These are phyloP conservation scores for Octopus sinensis DNA, from an alignment of 1,140 invertebrate genomes.

Conservation along the genomic window DNA sequence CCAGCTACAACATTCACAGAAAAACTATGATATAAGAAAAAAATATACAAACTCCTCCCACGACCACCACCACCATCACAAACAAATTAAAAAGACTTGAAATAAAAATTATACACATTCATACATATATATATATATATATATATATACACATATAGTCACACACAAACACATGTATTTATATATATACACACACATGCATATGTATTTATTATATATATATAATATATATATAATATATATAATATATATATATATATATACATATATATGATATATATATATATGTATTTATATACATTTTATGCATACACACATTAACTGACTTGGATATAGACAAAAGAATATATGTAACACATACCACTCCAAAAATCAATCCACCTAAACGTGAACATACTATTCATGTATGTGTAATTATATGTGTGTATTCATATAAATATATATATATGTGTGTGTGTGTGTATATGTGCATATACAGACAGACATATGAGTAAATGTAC, in stretches of 20 bases:
- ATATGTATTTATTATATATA: background rate
- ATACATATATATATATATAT: background rate
- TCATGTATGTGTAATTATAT: background rate
- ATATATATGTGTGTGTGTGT: conserved; percentile 1
- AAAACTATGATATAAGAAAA: too few species aligned
- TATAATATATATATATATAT: conserved; percentile 6
- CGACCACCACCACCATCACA: too few species aligned
- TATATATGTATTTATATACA: background rate
- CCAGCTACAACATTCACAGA: too few species aligned
- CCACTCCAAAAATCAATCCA: background rate
- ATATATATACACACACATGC: background rate
- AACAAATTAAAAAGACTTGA: background rate
- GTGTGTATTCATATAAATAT: background rate
- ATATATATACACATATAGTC: background rate
- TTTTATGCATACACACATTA: background rate
- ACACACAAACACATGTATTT: too few species aligned
- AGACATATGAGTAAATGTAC: background rate
- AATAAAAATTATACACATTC: background rate
- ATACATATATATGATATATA: background rate
- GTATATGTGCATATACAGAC: background rate
- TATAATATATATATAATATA: background rate
- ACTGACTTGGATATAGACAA: background rate
- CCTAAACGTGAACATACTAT: background rate
- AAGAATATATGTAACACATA: background rate
- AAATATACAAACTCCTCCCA: too few species aligned